Percentiles rank a stretch among this genome's conserved stretches.
Evolutionary conservation across 2,888 invertebrate genomes (phyloP).

Genomic region (Meiosimyza decipiens): DNA sequence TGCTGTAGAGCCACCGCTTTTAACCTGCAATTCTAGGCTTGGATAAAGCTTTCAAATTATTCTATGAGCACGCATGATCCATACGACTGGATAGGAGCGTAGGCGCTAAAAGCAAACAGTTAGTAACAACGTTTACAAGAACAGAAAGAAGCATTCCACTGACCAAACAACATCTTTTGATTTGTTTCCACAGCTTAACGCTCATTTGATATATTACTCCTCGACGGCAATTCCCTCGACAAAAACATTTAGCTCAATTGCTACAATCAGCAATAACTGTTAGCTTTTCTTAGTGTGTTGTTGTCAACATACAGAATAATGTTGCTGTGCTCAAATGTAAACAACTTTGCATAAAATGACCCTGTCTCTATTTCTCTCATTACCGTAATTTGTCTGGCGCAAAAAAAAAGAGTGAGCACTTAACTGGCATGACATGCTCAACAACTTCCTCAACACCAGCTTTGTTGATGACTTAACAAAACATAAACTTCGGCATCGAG

Average conservation of each 20-base stretch:
- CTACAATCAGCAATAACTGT: constrained; percentile 16
- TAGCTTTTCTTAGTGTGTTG: constrained; percentile 7
- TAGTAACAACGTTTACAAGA: no score
- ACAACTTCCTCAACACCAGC: constrained; percentile 16
- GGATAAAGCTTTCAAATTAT: no score
- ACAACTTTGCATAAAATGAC: background rate
- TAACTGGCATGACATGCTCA: background rate
- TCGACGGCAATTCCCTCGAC: background rate
- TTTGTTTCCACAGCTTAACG: background rate
- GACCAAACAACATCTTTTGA: background rate
- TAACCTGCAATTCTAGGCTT: no score
- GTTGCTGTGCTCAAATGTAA: constrained; percentile 19
- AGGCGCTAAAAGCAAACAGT: no score
- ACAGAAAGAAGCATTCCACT: no score
- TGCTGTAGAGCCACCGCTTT: no score
- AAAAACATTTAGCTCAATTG: background rate
- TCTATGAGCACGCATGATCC: no score
- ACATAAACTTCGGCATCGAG: background rate
- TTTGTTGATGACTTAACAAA: constrained; percentile 11
- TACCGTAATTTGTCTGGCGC: background rate
- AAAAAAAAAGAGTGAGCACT: background rate
- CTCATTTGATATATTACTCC: background rate
- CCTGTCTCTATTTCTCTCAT: background rate
- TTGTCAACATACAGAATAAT: constrained; percentile 27
- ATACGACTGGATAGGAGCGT: no score